phyloP scores from a whole-genome alignment of 2,888 invertebrate species.

The Mesorhabditis spiculigera region DNA sequence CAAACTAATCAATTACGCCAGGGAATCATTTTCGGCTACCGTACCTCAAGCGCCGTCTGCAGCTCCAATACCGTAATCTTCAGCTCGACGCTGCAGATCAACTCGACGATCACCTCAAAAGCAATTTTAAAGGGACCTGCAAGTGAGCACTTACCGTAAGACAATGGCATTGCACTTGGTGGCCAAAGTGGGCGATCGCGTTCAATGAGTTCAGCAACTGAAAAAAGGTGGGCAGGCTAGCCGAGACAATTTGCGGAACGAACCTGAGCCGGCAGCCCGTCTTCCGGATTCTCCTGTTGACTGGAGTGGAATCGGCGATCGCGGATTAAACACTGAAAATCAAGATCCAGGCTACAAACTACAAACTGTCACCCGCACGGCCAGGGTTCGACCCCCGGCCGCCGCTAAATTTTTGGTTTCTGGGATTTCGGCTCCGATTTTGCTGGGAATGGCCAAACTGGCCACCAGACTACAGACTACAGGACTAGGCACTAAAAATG shows the following conservation, averaged over 20 bases:
- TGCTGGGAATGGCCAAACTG: too few relatives aligned
- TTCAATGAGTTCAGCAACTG: conserved; percentile 60
- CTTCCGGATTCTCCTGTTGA: conserved; percentile 25
- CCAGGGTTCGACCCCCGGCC: too few relatives aligned
- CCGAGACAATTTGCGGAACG: too few relatives aligned
- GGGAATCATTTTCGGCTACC: too few relatives aligned
- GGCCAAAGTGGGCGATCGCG: conserved; percentile 45
- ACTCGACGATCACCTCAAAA: conserved; percentile 45
- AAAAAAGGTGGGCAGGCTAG: background rate
- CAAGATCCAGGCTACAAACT: too few relatives aligned
- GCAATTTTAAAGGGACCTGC: background rate
- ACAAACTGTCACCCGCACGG: too few relatives aligned
- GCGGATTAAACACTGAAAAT: conserved; percentile 35
- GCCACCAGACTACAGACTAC: too few relatives aligned
- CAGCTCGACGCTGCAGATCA: conserved; percentile 46
- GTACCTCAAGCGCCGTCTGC: conserved; percentile 42
- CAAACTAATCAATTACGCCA: too few relatives aligned
- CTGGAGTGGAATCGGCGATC: conserved; percentile 38
- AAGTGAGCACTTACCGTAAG: conserved; percentile 31
- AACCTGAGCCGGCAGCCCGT: conserved; percentile 28
- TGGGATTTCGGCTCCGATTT: too few relatives aligned
- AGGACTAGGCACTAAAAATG: too few relatives aligned
- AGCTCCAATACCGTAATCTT: conserved; percentile 40
- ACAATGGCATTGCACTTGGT: conserved; percentile 47
- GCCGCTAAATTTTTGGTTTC: too few relatives aligned